Percentiles rank a stretch among this genome's conserved stretches.
These are phyloP conservation scores for Sminthurides aquaticus DNA, from an alignment of 2,888 invertebrate genomes.

Conservation along the genomic window DNA sequence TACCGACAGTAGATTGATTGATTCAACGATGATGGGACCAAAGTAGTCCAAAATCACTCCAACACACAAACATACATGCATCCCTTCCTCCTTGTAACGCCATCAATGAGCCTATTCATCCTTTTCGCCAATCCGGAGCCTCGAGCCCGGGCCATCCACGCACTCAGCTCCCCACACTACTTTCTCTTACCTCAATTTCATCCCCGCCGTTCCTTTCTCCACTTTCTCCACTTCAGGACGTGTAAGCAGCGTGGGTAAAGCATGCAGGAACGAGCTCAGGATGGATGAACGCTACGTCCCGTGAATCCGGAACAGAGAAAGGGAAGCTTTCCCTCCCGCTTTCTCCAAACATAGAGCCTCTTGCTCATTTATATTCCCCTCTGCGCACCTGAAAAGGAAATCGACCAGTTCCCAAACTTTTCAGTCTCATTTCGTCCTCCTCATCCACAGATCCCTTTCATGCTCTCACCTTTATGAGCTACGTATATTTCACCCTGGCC, in stretches of 20 bases:
- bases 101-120: not conserved
- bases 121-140: no score
- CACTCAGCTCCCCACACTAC: not conserved
- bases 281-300: no score
- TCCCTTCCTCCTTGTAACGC: not conserved
- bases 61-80: not conserved
- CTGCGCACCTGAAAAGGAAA: not conserved
- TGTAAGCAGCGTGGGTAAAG: not conserved
- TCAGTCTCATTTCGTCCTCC: not conserved
- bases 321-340: no score
- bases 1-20: not conserved
- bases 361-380: not conserved
- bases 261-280: no score
- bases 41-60: not conserved
- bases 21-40: not conserved
- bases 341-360: no score
- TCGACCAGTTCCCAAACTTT: not conserved
- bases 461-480: no score
- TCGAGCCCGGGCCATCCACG: no score
- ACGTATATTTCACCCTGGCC: no score
- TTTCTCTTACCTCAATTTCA: not conserved
- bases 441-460: no score
- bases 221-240: no score
- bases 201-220: not conserved
- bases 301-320: not conserved